These are phyloP conservation scores for Orthosia gothica DNA, from an alignment of 2,888 invertebrate genomes.

Conservation along the genomic window DNA sequence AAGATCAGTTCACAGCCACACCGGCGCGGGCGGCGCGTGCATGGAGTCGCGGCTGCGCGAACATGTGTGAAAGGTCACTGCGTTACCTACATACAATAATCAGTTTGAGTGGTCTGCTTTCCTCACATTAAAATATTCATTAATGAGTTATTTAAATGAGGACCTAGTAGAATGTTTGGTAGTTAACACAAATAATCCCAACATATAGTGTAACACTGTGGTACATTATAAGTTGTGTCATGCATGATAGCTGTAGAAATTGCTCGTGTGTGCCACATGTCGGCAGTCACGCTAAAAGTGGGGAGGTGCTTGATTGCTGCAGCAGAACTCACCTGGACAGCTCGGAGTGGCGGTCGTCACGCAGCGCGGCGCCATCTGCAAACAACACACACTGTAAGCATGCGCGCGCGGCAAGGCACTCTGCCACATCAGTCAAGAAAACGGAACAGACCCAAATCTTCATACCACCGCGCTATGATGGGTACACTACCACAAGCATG, in stretches of 20 bases:
- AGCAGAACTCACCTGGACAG: conserved; percentile 72
- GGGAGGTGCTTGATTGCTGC: background rate
- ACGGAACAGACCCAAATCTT: too few relatives aligned
- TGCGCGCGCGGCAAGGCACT: background rate
- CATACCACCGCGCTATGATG: too few relatives aligned
- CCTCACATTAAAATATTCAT: conserved; percentile 4
- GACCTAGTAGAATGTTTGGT: background rate
- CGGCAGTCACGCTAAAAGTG: background rate
- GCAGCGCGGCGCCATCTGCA: conserved; percentile 68
- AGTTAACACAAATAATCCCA: background rate
- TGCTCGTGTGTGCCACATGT: too few relatives aligned
- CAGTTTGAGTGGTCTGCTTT: conserved; percentile 27
- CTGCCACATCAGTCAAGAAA: too few relatives aligned
- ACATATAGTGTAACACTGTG: too few relatives aligned
- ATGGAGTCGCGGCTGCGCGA: background rate
- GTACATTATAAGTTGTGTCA: too few relatives aligned
- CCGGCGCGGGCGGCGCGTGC: background rate
- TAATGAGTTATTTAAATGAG: conserved; percentile 8
- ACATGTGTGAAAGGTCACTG: conserved; percentile 17
- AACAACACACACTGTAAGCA: conserved; percentile 32
- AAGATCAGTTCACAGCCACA: conserved; percentile 15
- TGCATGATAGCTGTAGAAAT: too few relatives aligned
- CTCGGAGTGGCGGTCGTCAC: conserved; percentile 74
- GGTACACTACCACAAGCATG: too few relatives aligned
- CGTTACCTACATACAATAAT: conserved; percentile 19